Base-by-base conservation (phyloP, 2,113 vertebrate species). In the Aspidoscelis tigris region DNA sequence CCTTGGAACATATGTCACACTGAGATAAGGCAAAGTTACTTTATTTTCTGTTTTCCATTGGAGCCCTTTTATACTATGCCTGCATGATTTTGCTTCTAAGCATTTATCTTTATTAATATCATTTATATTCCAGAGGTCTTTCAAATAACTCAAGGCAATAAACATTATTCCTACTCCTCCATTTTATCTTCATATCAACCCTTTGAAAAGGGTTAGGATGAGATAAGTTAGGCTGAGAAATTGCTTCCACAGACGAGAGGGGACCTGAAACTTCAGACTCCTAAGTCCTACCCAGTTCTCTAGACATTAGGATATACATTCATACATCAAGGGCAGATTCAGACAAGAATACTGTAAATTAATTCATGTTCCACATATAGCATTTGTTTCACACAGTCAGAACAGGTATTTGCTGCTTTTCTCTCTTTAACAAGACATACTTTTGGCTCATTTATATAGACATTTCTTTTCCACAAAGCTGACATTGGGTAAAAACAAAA, bases 401-500 rank as follows among this genome's bases (percentile, higher is more conserved):
- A 77, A 86, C 21, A 3, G 0, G 16, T 0, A 7, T 76, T 14
- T 41, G 22, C 47, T 6, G 47, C 11, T 69, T 50, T 78, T 44
- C 33, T 91, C 90, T 86, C 47, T 21, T 7, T 21, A 86, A 66
- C 74, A 47, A 7, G 3, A 39, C 16, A 43, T 5, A 76, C 1
- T 11, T 74, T 80, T 61, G 65, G 50, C 78, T 90, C 76, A 90
- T 70, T 55, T 76, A 78, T 0, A 39, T 53, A 84, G 72, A 68
- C 55, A 76, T 6, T 53, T 68, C 80, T 61, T 6, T 53, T 68
- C 80, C 61, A 16, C 81, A n/a, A 85, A 18, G n/a, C 58, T n/a
- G 2, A 24, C 41, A 86, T 18, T 76, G 82, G 92, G 91, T 78
- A 86, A 92, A 84, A 20, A 58, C n/a, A 5, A 24, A 8, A 50